These are phyloP conservation scores for Clistopyga incitator DNA, from an alignment of 2,888 invertebrate species.

Conservation along the genomic window DNA sequence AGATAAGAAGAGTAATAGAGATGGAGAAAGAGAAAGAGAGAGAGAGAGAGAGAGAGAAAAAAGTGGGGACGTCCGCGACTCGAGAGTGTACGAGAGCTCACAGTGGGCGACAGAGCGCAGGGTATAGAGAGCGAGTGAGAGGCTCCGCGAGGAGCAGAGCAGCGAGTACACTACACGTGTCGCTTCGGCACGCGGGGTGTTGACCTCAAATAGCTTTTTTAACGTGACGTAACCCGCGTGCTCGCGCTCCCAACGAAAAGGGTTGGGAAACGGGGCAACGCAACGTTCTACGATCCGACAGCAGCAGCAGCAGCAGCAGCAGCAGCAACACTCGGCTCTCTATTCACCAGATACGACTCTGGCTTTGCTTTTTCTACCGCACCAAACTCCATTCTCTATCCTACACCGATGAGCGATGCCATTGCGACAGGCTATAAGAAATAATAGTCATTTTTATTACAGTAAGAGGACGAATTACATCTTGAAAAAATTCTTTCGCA, in stretches of 20 bases:
- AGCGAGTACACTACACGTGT: slow-evolving; percentile 85
- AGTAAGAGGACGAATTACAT: not conserved
- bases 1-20: slow-evolving; percentile 27
- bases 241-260: slow-evolving; percentile 73
- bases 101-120: slow-evolving; percentile 42
- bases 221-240: slow-evolving; percentile 80
- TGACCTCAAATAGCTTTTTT: slow-evolving; percentile 85
- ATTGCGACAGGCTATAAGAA: not conserved
- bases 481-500: no score
- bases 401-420: not conserved
- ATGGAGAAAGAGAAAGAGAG: slow-evolving; percentile 24
- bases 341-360: slow-evolving; percentile 19
- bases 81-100: slow-evolving; percentile 40
- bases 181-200: slow-evolving; percentile 85
- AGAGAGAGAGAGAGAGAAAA: slow-evolving; percentile 32
- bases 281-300: slow-evolving; percentile 77
- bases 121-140: slow-evolving; percentile 72
- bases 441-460: not conserved
- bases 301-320: not conserved
- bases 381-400: not conserved
- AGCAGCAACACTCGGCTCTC: slow-evolving; percentile 15
- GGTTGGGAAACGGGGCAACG: slow-evolving; percentile 81
- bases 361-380: slow-evolving; percentile 21
- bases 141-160: slow-evolving; percentile 74
- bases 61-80: slow-evolving; percentile 38